Base-by-base conservation (phyloP, 2,888 invertebrate species). In the Hymenopus coronatus region DNA sequence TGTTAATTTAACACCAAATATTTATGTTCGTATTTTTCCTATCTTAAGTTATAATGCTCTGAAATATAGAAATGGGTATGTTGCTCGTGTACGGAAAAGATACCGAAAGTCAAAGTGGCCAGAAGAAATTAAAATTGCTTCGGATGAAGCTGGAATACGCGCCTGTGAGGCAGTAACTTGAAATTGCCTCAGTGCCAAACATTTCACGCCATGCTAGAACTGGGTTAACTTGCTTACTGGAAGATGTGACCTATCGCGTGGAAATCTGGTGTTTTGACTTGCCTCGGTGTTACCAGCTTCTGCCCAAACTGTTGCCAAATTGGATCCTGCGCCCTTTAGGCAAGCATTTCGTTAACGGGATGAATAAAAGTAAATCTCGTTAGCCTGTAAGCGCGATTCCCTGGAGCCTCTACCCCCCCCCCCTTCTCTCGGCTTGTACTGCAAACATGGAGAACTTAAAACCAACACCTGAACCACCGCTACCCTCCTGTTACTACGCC, bases 291-390 rank as follows among this genome's bases (percentile, higher is more conserved):
- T 40, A 40, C 14, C 15, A 54, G 25, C 46, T 28, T 86, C 81
- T 70, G 28, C 40, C 54, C 86, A 86, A 86, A 86, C 81, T 86
- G 86, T 81, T 81, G 28, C 54, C 81, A 86, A 86, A 86, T 86
- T 86, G 86, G 86, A 86, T 86, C 86, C 20, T 70, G 54, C 20
- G 4, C 54, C 54, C 54, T 70, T 70, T 70, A 70, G 25, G 54
- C 54, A 70, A 70, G 54, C 86, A 7, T 86, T 86, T 86, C 14
- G 86, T 81, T 86, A 86, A 28, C 20, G 28, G 86, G 86, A 81
- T 30, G 86, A 86, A 86, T 86, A 86, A 86, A 86, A 81, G 81
- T 6, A 86, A 86, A 86, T 86, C 86, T 86, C 81, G 86, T 86
- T 86, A 86, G 86, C 54, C 54, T 70, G 54, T 70, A 70, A 70